Conservation (phyloP, 1,140 invertebrate genomes). For the Drosophila orosa region DNA sequence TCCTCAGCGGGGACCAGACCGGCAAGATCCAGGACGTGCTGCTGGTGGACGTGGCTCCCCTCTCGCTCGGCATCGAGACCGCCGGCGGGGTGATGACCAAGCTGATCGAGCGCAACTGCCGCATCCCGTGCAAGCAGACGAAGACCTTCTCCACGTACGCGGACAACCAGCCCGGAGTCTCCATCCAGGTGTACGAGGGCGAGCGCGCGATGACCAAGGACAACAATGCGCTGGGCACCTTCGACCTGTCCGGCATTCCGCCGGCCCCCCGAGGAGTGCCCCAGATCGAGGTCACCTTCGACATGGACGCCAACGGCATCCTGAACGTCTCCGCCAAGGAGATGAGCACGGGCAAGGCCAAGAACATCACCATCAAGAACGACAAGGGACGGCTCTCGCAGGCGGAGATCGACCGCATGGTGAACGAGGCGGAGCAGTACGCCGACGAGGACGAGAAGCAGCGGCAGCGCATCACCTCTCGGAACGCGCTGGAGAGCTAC, state of each 20-base stretch:
- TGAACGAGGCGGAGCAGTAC: neutral
- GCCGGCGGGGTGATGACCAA: conserved; percentile 7
- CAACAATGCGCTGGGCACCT: conserved; percentile 2
- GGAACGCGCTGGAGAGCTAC: neutral
- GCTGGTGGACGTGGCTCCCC: conserved; percentile 1
- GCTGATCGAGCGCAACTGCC: conserved; percentile 3
- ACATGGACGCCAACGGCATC: conserved; percentile 3
- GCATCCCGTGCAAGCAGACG: conserved; percentile 1
- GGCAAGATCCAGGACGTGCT: conserved; percentile 4
- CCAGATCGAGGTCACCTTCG: conserved; percentile 1
- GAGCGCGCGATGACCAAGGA: neutral
- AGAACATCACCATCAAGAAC: conserved; percentile 5
- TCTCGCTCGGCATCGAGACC: conserved; percentile 1
- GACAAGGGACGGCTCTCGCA: conserved; percentile 1
- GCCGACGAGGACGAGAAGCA: neutral
- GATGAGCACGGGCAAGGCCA: neutral
- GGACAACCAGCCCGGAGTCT: conserved; percentile 1
- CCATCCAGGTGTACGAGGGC: neutral
- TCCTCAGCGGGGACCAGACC: conserved; percentile 82
- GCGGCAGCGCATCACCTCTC: neutral
- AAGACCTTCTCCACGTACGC: neutral
- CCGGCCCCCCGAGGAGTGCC: conserved; percentile 1
- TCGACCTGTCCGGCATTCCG: neutral
- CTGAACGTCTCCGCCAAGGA: conserved; percentile 2
- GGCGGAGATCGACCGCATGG: neutral